Base-by-base conservation (phyloP, 2,797 vertebrate genomes). In the Clarias platycephalus region DNA sequence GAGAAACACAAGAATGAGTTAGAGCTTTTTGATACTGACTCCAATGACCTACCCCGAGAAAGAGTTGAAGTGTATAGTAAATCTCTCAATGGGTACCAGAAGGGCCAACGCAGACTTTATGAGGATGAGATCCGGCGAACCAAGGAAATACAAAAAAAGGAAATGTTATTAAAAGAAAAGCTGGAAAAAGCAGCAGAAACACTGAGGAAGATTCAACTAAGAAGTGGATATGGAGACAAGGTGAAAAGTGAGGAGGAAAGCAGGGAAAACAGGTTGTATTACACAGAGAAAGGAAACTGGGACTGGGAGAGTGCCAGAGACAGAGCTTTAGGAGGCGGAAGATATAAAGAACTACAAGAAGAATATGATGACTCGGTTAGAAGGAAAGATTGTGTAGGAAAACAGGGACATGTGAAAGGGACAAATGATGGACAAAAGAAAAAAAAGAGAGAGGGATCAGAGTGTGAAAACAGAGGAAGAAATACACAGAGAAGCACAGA, bases 91-190 rank as follows among this genome's bases (percentile, higher is more conserved):
- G 88, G 85, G 72, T 85, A 67, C 26, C 80, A 24, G 81, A 91
- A 80, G 28, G 85, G 70, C 84, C 88, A 92, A 37, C 26, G 88
- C 58, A 91, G 92, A 80, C 62, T 93, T 16, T 93, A 94, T 85
- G 90, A 90, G 82, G 91, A 90, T 2, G 86, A 91, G 75, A 80
- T 22, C 72, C 90, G 67, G 31, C 82, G 96, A 89, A 89, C 91
- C 83, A 90, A 91, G 66, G 92, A 92, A 88, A 97, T 97, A 89
- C 89, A 85, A 70, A 94, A 88, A 86, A 95, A 95, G 88, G 86
- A 97, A 89, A 88, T 86, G 1, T 85, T 95, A 22, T 91, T 97
- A 3, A 90, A 88, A 83, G 93, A 96, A 86, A 97, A 97, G 88
- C 89, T 98, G 82, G 91, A 82, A 86, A 95, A 91, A 78, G 91